These are phyloP conservation scores for Sisyra nigra DNA, from an alignment of 2,888 invertebrate species.

Conservation along the genomic window DNA sequence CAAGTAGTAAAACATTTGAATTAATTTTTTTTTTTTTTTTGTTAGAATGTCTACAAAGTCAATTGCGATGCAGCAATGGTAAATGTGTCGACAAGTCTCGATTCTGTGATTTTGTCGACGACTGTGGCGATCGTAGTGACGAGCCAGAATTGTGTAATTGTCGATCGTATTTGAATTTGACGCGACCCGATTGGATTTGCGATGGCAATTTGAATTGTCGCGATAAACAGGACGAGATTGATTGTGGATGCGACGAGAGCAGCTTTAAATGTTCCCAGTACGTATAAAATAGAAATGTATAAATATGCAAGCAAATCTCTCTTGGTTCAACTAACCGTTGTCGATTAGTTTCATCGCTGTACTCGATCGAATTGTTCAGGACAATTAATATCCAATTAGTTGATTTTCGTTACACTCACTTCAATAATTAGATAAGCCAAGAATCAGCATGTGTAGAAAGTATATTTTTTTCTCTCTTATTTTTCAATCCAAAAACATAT, in stretches of 20 bases:
- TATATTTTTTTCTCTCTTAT: too few species aligned
- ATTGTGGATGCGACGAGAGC: conserved; percentile 40
- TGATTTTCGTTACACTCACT: too few species aligned
- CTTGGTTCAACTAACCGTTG: conserved; percentile 1
- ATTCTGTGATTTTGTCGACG: conserved; percentile 48
- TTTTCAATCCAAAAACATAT: too few species aligned
- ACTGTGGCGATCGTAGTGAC: conserved; percentile 59
- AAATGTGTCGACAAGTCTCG: conserved; percentile 49
- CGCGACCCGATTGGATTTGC: conserved; percentile 52
- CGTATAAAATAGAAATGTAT: conserved; percentile 12
- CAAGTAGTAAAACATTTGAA: background rate
- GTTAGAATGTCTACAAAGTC: conserved; percentile 43
- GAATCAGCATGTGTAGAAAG: too few species aligned
- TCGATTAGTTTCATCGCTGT: background rate
- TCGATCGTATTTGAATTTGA: conserved; percentile 47
- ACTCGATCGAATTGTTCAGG: too few species aligned
- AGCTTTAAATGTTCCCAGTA: conserved; percentile 36
- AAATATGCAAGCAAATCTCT: conserved; percentile 3
- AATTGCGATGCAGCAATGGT: conserved; percentile 50
- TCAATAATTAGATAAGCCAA: too few species aligned
- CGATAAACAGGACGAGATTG: conserved; percentile 58
- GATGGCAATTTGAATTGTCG: conserved; percentile 61
- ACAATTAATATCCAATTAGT: too few species aligned
- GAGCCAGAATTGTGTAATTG: conserved; percentile 49
- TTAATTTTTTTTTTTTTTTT: conserved; percentile 15